Conservation (phyloP, 2,113 vertebrate species). For the Drymodes brunneopygia region DNA sequence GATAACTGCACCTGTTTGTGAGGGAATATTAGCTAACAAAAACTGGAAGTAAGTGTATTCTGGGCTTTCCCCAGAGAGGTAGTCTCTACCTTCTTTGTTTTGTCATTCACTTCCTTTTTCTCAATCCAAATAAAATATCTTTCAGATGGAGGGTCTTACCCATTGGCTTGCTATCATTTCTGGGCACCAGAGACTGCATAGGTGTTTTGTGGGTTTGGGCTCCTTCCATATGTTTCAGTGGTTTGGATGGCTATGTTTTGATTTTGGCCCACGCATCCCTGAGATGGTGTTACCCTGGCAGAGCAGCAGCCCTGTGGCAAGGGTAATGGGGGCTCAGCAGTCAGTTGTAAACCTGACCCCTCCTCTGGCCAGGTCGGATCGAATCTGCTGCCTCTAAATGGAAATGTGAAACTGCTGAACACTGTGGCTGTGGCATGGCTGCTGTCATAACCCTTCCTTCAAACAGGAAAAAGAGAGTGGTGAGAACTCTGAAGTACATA, state of each 20-base stretch:
- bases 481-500: accelerated
- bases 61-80: not conserved
- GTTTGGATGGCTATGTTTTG: not conserved
- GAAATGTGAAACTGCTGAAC: not conserved
- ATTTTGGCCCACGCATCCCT: accelerated
- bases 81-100: not conserved
- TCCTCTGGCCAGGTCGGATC: accelerated
- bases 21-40: not conserved
- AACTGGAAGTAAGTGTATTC: not conserved
- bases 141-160: not conserved
- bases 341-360: not conserved
- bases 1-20: not conserved
- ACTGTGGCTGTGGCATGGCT: accelerated
- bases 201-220: not conserved
- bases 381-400: accelerated
- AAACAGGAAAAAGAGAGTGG: accelerated
- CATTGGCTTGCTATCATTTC: not conserved
- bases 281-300: accelerated
- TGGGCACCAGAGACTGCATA: too few species aligned
- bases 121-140: not conserved
- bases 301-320: not conserved
- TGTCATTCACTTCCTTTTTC: not conserved
- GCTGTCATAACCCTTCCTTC: not conserved
- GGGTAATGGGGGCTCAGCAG: accelerated
- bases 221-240: not conserved